Evolutionary conservation across 2,888 invertebrate genomes (phyloP).

Genomic region (Steinernema scapterisci): DNA sequence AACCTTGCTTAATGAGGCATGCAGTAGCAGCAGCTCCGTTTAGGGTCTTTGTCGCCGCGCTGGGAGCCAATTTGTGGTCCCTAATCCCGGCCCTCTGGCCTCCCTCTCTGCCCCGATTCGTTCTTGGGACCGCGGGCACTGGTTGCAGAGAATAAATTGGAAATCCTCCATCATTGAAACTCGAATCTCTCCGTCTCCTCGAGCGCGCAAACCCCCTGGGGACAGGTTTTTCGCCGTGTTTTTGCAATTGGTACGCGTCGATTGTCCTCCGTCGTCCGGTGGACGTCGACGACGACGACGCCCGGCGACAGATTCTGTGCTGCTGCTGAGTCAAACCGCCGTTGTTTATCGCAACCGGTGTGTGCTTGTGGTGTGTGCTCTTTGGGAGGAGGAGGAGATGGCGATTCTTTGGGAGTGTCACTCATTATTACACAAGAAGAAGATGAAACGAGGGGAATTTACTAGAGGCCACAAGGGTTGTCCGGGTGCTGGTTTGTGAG

Average conservation of each 20-base stretch:
- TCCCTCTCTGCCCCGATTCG: not conserved
- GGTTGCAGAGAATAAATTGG: constrained; percentile 24
- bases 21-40: not conserved
- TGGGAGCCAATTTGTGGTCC: constrained; percentile 10
- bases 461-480: too few species aligned
- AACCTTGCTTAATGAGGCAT: constrained; percentile 21
- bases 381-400: not conserved
- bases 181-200: not conserved
- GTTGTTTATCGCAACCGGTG: constrained; percentile 29
- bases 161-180: constrained; percentile 23
- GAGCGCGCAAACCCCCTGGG: not conserved
- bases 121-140: not conserved
- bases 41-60: not conserved
- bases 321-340: constrained; percentile 9
- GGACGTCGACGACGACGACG: not conserved
- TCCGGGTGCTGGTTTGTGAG: too few species aligned
- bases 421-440: not conserved
- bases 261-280: not conserved
- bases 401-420: too few species aligned
- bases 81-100: not conserved
- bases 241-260: not conserved
- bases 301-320: not conserved
- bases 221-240: constrained; percentile 29
- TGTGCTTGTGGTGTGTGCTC: not conserved
- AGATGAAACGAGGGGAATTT: not conserved